A percentile compares a stretch with the other conserved stretches of the same genome.
These are phyloP conservation scores for Semotilus atromaculatus DNA, from an alignment of 2,797 vertebrate genomes.

Conservation along the genomic window DNA sequence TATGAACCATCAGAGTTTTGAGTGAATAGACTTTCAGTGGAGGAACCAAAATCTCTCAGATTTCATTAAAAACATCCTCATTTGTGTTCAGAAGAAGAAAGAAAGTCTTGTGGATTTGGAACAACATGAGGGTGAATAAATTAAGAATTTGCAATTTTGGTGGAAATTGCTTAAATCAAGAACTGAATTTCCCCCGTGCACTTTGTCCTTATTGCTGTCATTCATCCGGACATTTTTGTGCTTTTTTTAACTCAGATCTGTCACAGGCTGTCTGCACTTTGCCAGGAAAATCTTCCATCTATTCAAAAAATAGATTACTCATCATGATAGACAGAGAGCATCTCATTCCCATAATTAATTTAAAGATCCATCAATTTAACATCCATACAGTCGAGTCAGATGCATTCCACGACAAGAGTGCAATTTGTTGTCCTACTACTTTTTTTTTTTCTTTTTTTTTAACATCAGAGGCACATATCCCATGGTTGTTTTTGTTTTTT, in stretches of 20 bases:
- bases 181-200: not conserved
- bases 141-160: not conserved
- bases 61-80: not conserved
- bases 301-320: slow-evolving; percentile 14
- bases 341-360: slow-evolving; percentile 10
- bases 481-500: not conserved
- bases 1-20: too few species aligned
- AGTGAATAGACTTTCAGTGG: not conserved
- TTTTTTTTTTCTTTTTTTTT: too few species aligned
- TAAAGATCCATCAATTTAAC: slow-evolving; percentile 13
- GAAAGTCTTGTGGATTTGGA: not conserved
- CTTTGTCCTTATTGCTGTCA: not conserved
- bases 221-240: not conserved
- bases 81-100: not conserved
- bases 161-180: not conserved
- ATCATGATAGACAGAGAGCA: not conserved
- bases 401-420: not conserved
- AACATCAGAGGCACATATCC: not conserved
- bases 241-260: slow-evolving; percentile 2
- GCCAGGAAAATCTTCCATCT: slow-evolving; percentile 6
- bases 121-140: not conserved
- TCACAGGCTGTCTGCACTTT: not conserved
- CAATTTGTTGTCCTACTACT: not conserved
- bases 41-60: not conserved
- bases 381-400: slow-evolving; percentile 30